phyloP scores from a whole-genome alignment of 2,113 vertebrate genomes.

The Neodontobutis hainanensis region DNA sequence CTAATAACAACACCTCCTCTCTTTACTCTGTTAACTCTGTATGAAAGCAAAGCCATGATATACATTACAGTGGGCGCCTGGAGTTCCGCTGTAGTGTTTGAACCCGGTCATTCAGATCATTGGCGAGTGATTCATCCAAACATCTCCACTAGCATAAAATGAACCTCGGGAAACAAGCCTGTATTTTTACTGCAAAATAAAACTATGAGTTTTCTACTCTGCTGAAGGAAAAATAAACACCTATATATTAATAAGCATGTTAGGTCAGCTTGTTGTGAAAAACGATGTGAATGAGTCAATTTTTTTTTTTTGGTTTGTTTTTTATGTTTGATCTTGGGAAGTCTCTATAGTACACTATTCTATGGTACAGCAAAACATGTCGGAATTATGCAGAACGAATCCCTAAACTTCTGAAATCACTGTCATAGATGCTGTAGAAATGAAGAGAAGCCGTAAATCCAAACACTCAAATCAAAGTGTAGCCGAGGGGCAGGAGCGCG shows the following conservation, averaged over 20 bases:
- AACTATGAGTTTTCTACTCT: neutral
- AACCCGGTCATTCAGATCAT: slow-evolving; percentile 24
- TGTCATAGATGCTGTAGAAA: neutral
- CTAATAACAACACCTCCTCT: neutral
- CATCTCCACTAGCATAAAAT: neutral
- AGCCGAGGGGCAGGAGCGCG: neutral
- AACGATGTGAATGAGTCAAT: no score
- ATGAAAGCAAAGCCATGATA: neutral
- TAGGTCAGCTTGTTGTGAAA: neutral
- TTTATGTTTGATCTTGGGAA: neutral
- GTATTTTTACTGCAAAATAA: neutral
- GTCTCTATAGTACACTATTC: neutral
- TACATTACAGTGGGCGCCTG: neutral
- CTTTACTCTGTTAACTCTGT: neutral
- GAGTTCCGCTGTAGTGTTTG: neutral
- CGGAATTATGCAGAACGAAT: neutral
- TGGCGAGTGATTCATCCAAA: slow-evolving; percentile 24
- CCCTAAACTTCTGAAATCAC: neutral
- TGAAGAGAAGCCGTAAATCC: neutral
- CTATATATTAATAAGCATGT: neutral
- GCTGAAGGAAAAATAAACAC: neutral
- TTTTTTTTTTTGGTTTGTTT: no score
- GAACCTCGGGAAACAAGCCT: neutral
- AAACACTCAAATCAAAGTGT: neutral
- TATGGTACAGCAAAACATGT: neutral